Evolutionary conservation across 2,797 vertebrate species (phyloP).

Genomic region (Pachyuromys duprasi): DNA sequence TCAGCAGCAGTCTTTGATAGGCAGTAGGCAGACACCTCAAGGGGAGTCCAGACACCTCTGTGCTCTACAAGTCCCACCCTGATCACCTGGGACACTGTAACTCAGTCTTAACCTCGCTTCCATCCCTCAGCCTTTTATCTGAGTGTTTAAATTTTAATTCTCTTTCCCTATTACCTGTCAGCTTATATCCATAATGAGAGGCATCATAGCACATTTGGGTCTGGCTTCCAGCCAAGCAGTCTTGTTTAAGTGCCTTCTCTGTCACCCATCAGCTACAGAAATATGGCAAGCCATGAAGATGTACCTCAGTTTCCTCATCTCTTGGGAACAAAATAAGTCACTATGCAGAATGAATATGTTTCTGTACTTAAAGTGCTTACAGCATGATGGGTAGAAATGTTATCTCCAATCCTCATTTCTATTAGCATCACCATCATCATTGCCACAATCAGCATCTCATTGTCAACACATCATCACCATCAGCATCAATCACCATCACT

Average conservation of each 20-base stretch:
- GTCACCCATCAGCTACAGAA: neutral
- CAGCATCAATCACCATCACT: too few relatives aligned
- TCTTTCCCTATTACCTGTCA: neutral
- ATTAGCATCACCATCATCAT: too few relatives aligned
- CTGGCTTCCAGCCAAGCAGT: neutral
- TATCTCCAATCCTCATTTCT: rapidly evolving
- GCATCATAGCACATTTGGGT: too few relatives aligned
- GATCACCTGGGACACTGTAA: neutral
- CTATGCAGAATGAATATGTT: neutral
- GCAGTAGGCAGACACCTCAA: neutral
- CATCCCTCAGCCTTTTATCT: neutral
- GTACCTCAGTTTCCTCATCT: neutral
- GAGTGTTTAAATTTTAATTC: neutral
- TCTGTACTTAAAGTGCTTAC: neutral
- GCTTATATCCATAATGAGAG: neutral
- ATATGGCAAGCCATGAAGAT: neutral
- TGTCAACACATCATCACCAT: neutral
- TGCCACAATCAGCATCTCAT: rapidly evolving
- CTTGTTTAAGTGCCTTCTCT: neutral
- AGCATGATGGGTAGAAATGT: neutral
- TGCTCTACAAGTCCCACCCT: neutral
- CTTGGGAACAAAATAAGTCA: neutral
- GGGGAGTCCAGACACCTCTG: neutral
- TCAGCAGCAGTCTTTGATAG: neutral
- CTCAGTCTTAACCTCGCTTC: neutral